Base-by-base conservation (phyloP, 2,113 vertebrate species). In the Ameiurus melas region DNA sequence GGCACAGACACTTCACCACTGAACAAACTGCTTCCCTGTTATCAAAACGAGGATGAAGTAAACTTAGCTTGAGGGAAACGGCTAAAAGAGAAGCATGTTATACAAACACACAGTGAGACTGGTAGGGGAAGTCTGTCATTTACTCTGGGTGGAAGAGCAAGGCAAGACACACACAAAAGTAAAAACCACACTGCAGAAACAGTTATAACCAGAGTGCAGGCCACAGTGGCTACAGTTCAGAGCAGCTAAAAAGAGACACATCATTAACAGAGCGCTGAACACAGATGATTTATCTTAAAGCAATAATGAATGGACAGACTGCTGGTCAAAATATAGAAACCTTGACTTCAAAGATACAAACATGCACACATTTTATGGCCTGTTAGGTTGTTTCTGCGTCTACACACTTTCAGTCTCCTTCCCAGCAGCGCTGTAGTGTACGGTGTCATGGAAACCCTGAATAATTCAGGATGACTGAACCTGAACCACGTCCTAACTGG, bases 81-180 rank as follows among this genome's bases (percentile, higher is more conserved):
- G 33, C 55, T 51, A 71, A 80, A 47, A 51, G 53, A 5, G 25
- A 66, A 36, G 27, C 19, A 27, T 25, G 33, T 75, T 66, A 68
- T 55, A 58, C 39, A 83, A 64, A 89, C 36, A 83, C 47, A 83
- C 39, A 12, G 36, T 57, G 22, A 1, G 25, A 78, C 58, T 58
- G 62, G 83, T 39, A 80, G 16, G 43, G 77, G 9, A 90, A 51
- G 83, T 87, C 89, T 90, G 89, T 90, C 86, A 90, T 90, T 87
- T 75, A 87, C 83, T 85, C 25, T 87, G 83, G 81, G 89, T 85
- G 85, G 85, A 89, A 85, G 64, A 86, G 53, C 27, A 83, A 80
- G 12, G 88, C 58, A 47, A 84, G 70, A 85, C 33, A 81, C 1
- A 51, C 27, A 3, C 36, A 39, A 3, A 79, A 73, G 2, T 7